A percentile compares a stretch with the other conserved stretches of the same genome.
Conservation (phyloP, 2,888 invertebrate genomes). For the Heliconius charithonia region DNA sequence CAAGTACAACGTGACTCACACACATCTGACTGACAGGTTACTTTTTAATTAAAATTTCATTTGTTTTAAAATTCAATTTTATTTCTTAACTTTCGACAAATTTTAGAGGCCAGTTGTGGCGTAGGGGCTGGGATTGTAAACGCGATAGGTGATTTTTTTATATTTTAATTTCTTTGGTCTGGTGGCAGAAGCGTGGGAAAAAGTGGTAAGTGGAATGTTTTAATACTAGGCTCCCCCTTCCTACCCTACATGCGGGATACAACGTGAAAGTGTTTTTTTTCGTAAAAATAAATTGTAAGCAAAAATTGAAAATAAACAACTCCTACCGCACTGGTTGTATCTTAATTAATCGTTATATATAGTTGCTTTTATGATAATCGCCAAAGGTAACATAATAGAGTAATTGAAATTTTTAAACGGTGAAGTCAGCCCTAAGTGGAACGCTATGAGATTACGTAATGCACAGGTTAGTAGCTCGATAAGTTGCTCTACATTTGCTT, state of each 20-base stretch:
- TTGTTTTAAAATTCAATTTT: not conserved
- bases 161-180: no score
- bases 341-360: not conserved
- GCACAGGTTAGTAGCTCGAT: conserved; percentile 66
- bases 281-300: no score
- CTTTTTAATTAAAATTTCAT: not conserved
- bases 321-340: not conserved
- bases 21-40: not conserved
- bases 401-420: not conserved
- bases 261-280: no score
- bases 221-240: not conserved
- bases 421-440: conserved; percentile 59
- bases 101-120: no score
- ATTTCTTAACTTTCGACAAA: not conserved
- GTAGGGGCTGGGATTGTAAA: no score
- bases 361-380: not conserved
- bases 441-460: conserved; percentile 68
- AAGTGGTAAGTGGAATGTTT: no score
- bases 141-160: no score
- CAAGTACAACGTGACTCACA: not conserved
- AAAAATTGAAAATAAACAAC: no score
- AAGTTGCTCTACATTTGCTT: conserved; percentile 79
- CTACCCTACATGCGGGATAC: no score
- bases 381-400: not conserved
- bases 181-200: no score